Conservation (phyloP, 2,888 invertebrate genomes). For the Stenotaenia linearis region DNA sequence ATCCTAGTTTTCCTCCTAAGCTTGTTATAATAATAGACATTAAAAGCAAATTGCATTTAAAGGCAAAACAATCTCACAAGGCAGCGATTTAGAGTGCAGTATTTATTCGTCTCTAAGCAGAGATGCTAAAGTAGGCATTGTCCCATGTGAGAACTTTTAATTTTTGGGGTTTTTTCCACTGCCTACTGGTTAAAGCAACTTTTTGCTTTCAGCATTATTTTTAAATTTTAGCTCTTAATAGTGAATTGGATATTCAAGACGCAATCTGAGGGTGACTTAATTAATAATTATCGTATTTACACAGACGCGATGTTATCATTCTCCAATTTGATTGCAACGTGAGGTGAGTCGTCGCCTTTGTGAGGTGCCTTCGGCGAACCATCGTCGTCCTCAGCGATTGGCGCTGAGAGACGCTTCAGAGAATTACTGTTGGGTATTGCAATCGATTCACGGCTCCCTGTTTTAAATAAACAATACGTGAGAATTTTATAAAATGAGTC, state of each 20-base stretch:
- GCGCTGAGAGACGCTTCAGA: neutral
- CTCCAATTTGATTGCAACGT: neutral
- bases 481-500: neutral
- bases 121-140: neutral
- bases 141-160: neutral
- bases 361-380: too few relatives aligned
- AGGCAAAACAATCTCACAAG: neutral
- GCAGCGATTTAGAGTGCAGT: neutral
- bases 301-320: neutral
- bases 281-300: neutral
- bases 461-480: neutral
- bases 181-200: neutral
- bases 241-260: neutral
- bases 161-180: neutral
- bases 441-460: conserved; percentile 24
- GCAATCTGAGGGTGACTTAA: neutral
- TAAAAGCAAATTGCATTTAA: conserved; percentile 8
- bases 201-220: too few relatives aligned
- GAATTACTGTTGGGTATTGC: conserved; percentile 7
- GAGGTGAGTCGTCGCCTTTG: neutral
- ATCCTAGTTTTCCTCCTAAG: neutral
- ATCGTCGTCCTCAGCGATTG: conserved; percentile 17
- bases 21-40: neutral
- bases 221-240: neutral
- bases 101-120: neutral